Conservation (phyloP, 2,888 invertebrate species). For the Oxytorus armatus region DNA sequence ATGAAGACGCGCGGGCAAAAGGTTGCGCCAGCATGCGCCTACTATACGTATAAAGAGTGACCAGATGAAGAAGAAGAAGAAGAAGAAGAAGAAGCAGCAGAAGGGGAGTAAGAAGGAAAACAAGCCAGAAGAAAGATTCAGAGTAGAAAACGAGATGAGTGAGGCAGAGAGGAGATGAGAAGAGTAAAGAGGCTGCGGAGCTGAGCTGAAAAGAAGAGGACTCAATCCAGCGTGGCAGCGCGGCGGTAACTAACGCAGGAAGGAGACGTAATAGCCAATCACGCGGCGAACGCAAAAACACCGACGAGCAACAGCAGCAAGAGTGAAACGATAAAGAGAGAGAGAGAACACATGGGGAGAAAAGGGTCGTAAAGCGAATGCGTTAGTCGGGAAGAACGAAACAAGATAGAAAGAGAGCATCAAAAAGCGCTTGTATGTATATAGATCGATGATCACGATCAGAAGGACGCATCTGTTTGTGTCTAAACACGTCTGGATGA, state of each 20-base stretch:
- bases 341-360: conserved; percentile 20
- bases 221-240: conserved; percentile 79
- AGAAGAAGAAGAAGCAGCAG: conserved; percentile 65
- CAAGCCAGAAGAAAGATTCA: conserved; percentile 40
- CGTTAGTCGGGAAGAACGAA: conserved; percentile 71
- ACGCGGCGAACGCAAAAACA: conserved; percentile 81
- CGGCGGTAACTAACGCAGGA: conserved; percentile 77
- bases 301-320: conserved; percentile 67
- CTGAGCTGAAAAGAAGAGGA: conserved; percentile 74
- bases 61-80: conserved; percentile 64
- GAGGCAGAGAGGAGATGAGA: conserved; percentile 1
- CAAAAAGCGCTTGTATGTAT: conserved; percentile 19
- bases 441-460: conserved; percentile 6
- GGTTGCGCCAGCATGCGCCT: conserved; percentile 61
- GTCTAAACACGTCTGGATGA: background rate
- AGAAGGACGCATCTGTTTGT: conserved; percentile 22
- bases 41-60: conserved; percentile 42
- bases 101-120: conserved; percentile 28
- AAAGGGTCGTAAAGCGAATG: conserved; percentile 79
- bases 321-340: conserved; percentile 56
- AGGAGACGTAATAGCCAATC: conserved; percentile 84
- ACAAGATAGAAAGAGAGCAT: conserved; percentile 63
- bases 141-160: background rate
- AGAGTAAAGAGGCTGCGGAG: conserved; percentile 27
- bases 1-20: conserved; percentile 45